Evolutionary conservation across 2,888 invertebrate species (phyloP).

Genomic region (Acronicta leporina): DNA sequence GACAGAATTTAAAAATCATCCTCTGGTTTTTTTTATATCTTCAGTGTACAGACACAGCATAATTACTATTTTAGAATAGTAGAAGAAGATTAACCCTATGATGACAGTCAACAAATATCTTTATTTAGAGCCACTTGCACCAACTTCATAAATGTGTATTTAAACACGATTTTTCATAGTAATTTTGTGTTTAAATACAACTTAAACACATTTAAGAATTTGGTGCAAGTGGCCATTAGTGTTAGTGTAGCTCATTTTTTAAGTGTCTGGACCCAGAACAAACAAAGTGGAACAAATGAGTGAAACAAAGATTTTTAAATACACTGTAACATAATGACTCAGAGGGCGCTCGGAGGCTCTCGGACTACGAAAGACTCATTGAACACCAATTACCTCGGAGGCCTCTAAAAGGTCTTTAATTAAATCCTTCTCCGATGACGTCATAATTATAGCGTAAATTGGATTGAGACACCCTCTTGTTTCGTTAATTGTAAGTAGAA

Average conservation of each 20-base stretch:
- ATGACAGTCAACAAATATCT: too few species aligned
- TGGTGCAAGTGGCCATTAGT: too few species aligned
- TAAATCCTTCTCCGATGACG: slow-evolving; percentile 89
- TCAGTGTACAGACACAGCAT: too few species aligned
- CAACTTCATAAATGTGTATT: too few species aligned
- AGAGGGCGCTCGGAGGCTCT: slow-evolving; percentile 70
- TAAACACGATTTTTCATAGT: too few species aligned
- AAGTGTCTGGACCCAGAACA: slow-evolving; percentile 4
- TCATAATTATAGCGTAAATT: slow-evolving; percentile 88
- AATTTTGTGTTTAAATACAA: too few species aligned
- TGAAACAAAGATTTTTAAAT: slow-evolving; percentile 68
- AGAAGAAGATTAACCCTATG: too few species aligned
- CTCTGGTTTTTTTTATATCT: too few species aligned
- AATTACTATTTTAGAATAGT: too few species aligned
- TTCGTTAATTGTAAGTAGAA: slow-evolving; percentile 85
- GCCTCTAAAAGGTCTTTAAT: slow-evolving; percentile 87
- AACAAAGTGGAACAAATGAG: slow-evolving; percentile 39
- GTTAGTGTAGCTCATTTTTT: neutral
- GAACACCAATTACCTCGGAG: slow-evolving; percentile 87
- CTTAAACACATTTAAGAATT: too few species aligned
- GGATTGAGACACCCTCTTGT: slow-evolving; percentile 83
- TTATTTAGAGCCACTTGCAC: too few species aligned
- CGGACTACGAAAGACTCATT: slow-evolving; percentile 87
- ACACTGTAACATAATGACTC: slow-evolving; percentile 77
- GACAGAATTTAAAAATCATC: too few species aligned